A percentile compares a stretch with the other conserved stretches of the same genome.
Evolutionary conservation across 1,140 invertebrate genomes (phyloP).

Genomic region (Psix sp.): DNA sequence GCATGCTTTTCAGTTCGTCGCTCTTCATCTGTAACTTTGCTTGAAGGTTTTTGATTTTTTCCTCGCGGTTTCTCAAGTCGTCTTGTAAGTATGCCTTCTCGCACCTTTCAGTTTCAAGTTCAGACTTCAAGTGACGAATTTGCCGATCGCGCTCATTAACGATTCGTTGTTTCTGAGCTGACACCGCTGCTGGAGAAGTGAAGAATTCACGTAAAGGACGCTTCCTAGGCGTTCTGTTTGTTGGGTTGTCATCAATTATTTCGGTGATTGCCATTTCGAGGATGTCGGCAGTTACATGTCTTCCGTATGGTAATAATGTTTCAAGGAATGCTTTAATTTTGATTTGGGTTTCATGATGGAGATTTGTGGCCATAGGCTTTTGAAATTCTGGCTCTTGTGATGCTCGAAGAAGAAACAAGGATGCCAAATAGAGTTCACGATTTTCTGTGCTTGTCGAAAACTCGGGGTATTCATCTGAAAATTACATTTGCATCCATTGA

Average conservation of each 20-base stretch:
- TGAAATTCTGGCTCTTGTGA: constrained; percentile 69
- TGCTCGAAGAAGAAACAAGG: constrained; percentile 65
- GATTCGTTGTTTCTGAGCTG: constrained; percentile 64
- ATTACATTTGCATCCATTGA: too few relatives aligned
- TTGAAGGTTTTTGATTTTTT: constrained; percentile 66
- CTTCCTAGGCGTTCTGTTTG: constrained; percentile 50
- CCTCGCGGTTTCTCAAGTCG: constrained; percentile 65
- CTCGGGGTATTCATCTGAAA: constrained; percentile 70
- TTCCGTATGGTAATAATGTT: constrained; percentile 65
- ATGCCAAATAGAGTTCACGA: constrained; percentile 60
- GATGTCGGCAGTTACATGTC: constrained; percentile 64
- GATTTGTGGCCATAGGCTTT: constrained; percentile 66
- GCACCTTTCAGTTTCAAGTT: constrained; percentile 68
- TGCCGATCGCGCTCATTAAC: constrained; percentile 66
- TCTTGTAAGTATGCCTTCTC: constrained; percentile 71
- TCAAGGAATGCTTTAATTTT: constrained; percentile 74
- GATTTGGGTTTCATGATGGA: constrained; percentile 68
- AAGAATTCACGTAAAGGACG: constrained; percentile 65
- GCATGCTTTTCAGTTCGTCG: constrained; percentile 63
- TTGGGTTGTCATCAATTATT: constrained; percentile 33
- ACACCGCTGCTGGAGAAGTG: constrained; percentile 67
- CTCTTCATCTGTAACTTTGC: constrained; percentile 62
- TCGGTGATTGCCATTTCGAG: constrained; percentile 60
- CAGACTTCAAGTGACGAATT: constrained; percentile 62
- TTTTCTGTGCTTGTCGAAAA: constrained; percentile 50